These are phyloP conservation scores for Poeciliopsis turrubarensis DNA, from an alignment of 2,113 vertebrate species.

Conservation along the genomic window DNA sequence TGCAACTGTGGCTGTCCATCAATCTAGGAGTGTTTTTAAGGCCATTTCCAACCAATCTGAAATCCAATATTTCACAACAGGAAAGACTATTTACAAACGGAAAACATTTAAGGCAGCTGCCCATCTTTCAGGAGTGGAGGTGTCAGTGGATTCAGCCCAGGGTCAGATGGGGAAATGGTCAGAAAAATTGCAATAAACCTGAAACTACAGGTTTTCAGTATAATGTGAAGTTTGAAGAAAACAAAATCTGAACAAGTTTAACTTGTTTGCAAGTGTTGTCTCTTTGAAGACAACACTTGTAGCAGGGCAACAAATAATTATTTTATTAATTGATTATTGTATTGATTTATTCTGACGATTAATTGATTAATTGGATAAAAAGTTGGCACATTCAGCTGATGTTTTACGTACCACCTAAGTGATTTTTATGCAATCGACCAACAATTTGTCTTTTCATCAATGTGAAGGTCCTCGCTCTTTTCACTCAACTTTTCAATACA, in stretches of 20 bases:
- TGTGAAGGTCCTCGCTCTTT: too few relatives aligned
- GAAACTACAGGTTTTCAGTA: neutral
- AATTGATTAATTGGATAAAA: too few relatives aligned
- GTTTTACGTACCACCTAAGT: too few relatives aligned
- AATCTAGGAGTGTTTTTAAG: neutral
- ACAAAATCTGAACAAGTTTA: neutral
- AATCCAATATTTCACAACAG: too few relatives aligned
- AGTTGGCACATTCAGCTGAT: too few relatives aligned
- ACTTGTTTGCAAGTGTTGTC: too few relatives aligned
- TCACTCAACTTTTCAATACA: too few relatives aligned
- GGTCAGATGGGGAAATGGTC: neutral
- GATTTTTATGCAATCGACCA: too few relatives aligned
- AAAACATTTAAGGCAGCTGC: neutral
- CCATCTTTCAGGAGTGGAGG: neutral
- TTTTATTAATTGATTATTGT: neutral
- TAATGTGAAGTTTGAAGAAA: neutral
- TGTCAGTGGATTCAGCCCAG: neutral
- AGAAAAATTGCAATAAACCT: neutral
- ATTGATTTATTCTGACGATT: too few relatives aligned
- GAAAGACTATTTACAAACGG: neutral
- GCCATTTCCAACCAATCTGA: neutral
- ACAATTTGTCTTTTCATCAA: too few relatives aligned
- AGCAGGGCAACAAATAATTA: neutral
- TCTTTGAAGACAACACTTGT: too few relatives aligned
- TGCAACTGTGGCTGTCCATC: neutral